Evolutionary conservation across 1,140 invertebrate species (phyloP).

Genomic region (Trichomalopsis sarcophagae): DNA sequence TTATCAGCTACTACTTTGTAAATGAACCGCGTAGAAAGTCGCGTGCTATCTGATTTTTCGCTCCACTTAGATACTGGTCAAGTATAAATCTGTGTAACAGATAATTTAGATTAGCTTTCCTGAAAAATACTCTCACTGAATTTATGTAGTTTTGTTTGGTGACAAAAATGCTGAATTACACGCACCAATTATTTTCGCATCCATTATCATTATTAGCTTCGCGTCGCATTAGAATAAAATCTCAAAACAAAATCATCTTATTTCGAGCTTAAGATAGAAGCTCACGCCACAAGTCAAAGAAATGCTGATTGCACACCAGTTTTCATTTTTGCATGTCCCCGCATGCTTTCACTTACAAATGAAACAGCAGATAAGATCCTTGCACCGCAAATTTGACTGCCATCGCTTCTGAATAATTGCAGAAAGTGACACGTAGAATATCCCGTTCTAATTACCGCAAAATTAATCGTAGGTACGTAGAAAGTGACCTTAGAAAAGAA

Average conservation of each 20-base stretch:
- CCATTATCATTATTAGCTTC: not conserved
- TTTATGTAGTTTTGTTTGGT: not conserved
- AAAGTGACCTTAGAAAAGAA: not conserved
- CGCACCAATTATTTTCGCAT: not conserved
- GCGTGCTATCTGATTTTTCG: slow-evolving; percentile 2
- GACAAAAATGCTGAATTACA: not conserved
- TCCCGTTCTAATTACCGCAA: not conserved
- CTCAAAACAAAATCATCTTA: not conserved
- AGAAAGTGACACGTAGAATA: not conserved
- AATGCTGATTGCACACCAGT: not conserved
- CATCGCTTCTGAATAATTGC: not conserved
- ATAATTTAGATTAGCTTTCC: slow-evolving; percentile 7
- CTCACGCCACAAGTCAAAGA: not conserved
- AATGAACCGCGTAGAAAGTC: not conserved
- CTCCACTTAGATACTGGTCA: slow-evolving; percentile 6
- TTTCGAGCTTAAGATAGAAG: not conserved
- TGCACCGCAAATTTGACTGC: not conserved
- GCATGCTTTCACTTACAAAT: not conserved
- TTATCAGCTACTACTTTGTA: not conserved
- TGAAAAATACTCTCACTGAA: not conserved
- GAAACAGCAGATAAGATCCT: not conserved
- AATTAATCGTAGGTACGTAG: not conserved
- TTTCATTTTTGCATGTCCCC: not conserved
- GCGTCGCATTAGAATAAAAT: not conserved
- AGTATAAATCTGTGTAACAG: slow-evolving; percentile 8